Percentiles rank a stretch among this genome's conserved stretches.
These are phyloP conservation scores for Itoplectis maculator DNA, from an alignment of 2,888 invertebrate genomes.

Conservation along the genomic window DNA sequence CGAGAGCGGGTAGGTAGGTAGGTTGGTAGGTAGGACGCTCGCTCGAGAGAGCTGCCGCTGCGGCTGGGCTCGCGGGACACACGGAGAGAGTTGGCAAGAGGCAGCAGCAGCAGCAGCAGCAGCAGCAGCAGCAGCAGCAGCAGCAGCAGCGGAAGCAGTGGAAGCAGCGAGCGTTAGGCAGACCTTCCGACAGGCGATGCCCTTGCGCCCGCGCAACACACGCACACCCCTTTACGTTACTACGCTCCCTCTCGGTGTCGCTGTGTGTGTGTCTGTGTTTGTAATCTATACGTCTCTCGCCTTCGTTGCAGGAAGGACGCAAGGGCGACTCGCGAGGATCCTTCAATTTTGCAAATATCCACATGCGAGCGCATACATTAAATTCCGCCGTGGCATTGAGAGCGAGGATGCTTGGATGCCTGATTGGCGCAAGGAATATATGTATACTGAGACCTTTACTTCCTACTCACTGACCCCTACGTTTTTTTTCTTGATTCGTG, in stretches of 20 bases:
- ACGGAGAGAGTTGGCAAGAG: constrained; percentile 52
- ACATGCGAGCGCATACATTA: not conserved
- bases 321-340: not conserved
- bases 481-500: no score
- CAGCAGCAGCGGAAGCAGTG: no score
- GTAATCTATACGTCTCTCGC: no score
- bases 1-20: no score
- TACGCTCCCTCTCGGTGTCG: no score
- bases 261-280: no score
- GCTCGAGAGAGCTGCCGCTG: constrained; percentile 41
- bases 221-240: not conserved
- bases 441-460: no score
- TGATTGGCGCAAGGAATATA: no score
- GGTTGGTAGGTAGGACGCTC: constrained; percentile 11
- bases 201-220: constrained; percentile 55
- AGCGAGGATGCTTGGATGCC: no score
- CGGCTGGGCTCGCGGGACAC: constrained; percentile 47
- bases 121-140: not conserved
- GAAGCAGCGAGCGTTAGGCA: no score
- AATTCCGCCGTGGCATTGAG: not conserved
- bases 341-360: constrained; percentile 23
- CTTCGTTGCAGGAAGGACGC: no score
- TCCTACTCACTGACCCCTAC: no score
- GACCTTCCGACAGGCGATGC: constrained; percentile 9
- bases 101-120: constrained; percentile 20